Evolutionary conservation across 2,888 invertebrate species (phyloP), one percentile per base, ranked within the genome.

Genomic region (Drosophila stalkeri): DNA sequence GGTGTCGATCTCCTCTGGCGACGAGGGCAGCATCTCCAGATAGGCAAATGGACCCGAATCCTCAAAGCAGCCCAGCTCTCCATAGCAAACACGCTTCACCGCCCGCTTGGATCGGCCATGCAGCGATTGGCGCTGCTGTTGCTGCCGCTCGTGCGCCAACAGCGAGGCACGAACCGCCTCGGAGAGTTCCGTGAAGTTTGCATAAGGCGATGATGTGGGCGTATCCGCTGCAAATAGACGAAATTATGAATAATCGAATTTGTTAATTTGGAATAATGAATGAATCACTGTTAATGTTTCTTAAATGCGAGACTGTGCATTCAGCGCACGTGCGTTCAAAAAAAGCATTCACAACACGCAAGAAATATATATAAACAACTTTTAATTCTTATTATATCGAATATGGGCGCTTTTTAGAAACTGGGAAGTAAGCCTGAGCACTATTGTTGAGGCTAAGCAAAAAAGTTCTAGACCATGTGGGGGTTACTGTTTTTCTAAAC

Each of bases 41-140:
- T 98, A 98, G 62, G 97, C 96, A 92, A 97, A 98, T 0, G 98
- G 97, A 0, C 98, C 98, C 5, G 97, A 96, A 89, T 98, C 97
- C 90, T 97, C 96, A 93, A 98, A 98, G 91, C 99, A 99, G 11
- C 98, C 98, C 61, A 98, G 94, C 74, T 97, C 97, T 23, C 95
- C 96, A 91, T 98, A 98, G 92, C 98, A 99, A 2, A 97, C 96
- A 72, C 95, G 95, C 75, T 96, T 96, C 72, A 96, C 96, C 18
- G 97, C 97, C 65, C 98, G 94, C 92, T 97, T 97, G 23, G 94
- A 94, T 91, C 97, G 82, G 94, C 91, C 75, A 6, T 76, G 72
- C 16, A 35, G 66, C 52, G 71, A 72, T 39, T 64, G 76, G 0
- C 77, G 89, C 54, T 84, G 77, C 1, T 75, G 81, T 37, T 72